phyloP scores from a whole-genome alignment of 2,888 invertebrate species.

The Lasius platythorax region DNA sequence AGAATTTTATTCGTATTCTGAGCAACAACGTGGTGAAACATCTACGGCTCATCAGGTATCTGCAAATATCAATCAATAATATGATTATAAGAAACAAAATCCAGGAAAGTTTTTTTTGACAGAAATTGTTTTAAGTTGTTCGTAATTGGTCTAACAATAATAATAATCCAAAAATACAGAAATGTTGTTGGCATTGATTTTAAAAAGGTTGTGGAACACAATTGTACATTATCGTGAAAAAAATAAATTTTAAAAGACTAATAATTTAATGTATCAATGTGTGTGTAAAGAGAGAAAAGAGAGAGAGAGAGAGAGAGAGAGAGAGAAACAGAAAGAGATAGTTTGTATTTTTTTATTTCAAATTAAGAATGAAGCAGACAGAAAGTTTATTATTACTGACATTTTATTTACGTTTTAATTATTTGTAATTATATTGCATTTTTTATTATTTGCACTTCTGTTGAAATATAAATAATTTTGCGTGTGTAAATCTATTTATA shows the following conservation, averaged over 20 bases:
- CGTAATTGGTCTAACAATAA: not conserved
- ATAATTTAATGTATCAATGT: not conserved
- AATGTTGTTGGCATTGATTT: not conserved
- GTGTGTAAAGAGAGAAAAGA: not conserved
- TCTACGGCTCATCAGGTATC: conserved; percentile 56
- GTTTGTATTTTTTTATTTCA: not conserved
- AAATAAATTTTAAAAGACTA: not conserved
- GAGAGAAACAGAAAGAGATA: too few species aligned
- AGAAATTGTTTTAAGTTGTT: conserved; percentile 4
- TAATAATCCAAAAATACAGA: not conserved
- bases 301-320: not conserved
- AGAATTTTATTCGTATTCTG: conserved; percentile 18
- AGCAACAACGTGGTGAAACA: conserved; percentile 16
- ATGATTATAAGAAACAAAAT: not conserved
- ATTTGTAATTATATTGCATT: not conserved
- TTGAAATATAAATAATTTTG: not conserved
- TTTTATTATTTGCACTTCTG: not conserved
- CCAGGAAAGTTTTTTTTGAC: not conserved
- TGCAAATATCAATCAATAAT: not conserved
- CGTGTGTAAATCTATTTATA: too few species aligned
- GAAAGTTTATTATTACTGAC: not conserved
- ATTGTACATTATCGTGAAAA: not conserved
- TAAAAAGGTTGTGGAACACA: not conserved
- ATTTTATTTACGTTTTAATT: not conserved
- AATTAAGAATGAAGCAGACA: not conserved